Base-by-base conservation (phyloP, 2,113 vertebrate species). In the Ellobius talpinus region DNA sequence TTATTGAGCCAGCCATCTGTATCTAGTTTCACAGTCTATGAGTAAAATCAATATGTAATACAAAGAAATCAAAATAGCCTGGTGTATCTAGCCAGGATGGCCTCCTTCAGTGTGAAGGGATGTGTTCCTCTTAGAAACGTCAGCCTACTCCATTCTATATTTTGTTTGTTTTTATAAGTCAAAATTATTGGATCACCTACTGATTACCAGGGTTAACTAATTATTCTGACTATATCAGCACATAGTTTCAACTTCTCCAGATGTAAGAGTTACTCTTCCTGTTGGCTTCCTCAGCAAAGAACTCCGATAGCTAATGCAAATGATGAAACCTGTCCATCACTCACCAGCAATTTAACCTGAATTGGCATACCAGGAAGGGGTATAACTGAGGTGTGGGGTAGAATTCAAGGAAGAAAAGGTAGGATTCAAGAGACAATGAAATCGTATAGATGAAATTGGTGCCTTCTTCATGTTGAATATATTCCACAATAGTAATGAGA, bases 161-260 rank as follows among this genome's bases (percentile, higher is more conserved):
- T 58, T 66, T 96, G 63, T 96, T 97, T 97, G 92, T 97, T 97
- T 97, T 97, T 97, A 66, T 42, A 42, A 85, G n/a, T 85, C 36
- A 93, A 96, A 96, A 95, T 97, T 95, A 96, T 78, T 95, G 74
- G 93, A 65, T 79, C 91, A 91, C 92, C 50, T 96, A 82, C 95
- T 95, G 92, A 97, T 96, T 96, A 95, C n/a, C 36, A 97, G 90
- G 90, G 33, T 61, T 94, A 86, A 81, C 52, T 93, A 98, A 93
- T 96, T 95, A 97, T 63, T 87, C 84, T 96, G 89, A 96, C 96
- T 90, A 97, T 72, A 26, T 91, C 73, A 89, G 91, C 77, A 89
- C 78, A 84, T 85, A 95, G 42, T 96, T 96, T 93, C 70, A 90
- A 89, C 68, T 96, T 92, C 92, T 96, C 94, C 89, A 96, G 88